Evolutionary conservation across 2,888 invertebrate species (phyloP), one percentile per base, ranked within the genome.

Genomic region (Eupithecia subfuscata): DNA sequence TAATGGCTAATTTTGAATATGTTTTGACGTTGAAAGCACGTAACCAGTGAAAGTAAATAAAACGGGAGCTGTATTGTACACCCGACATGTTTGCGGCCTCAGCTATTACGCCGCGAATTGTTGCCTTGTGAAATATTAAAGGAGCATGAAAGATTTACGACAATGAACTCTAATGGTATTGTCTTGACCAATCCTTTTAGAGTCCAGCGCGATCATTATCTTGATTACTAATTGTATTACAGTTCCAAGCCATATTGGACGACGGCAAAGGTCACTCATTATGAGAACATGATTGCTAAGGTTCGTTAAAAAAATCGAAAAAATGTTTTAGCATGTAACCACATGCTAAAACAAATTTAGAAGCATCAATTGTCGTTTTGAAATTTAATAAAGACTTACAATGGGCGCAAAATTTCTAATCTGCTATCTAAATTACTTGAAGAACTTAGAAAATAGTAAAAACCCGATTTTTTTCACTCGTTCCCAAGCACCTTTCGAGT

Each of bases 41-140:
- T 84, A 82, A 84, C 82, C 83, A 82, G 84, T 81, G 82, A 84
- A 84, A 84, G 85, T 85, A 82, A 85, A 83, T 81, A 83, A 83
- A 78, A 80, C 79, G 72, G 56, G 80, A 79, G 77, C 73, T 84
- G 82, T 84, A 84, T 84, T 81, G 80, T 82, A 80, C 80, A 72
- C 76, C 71, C 69, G 78, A 77, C 84, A 80, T 85, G 82, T 87
- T 85, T 86, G 78, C 82, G 84, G 83, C 82, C 82, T 83, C 82
- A 76, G 74, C 77, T 72, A 75, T 64, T 73, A 75, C 67, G 68
- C 75, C 80, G 79, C 79, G 80, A 79, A 78, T 78, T 75, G 76
- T 85, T 75, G 81, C 80, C 81, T 83, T 84, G 81, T 83, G 83
- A 84, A 89, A 87, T 85, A 85, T 84, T 80, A 87, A 86, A 83